Percentiles rank a stretch among this genome's conserved stretches.
Evolutionary conservation across 2,888 invertebrate genomes (phyloP).

Genomic region (Trilocha varians): DNA sequence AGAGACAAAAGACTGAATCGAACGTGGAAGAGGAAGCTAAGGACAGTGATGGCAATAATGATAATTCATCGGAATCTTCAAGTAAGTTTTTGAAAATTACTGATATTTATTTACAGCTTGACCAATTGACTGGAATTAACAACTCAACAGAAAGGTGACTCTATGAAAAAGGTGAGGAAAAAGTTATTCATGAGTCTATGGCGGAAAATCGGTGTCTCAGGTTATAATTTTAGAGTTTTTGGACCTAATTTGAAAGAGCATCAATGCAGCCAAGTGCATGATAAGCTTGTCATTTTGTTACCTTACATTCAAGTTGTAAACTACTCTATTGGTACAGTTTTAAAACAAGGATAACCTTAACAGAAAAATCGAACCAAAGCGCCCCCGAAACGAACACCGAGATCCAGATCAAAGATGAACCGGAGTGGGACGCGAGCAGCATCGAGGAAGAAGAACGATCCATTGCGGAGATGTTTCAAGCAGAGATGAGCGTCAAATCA

Average conservation of each 20-base stretch:
- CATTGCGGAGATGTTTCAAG: constrained; percentile 77
- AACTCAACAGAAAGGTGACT: too few species aligned
- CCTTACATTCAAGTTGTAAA: constrained; percentile 1
- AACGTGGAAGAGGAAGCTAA: constrained; percentile 38
- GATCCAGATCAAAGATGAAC: constrained; percentile 58
- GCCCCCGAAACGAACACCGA: constrained; percentile 31
- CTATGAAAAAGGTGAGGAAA: too few species aligned
- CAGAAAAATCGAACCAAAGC: constrained; percentile 42
- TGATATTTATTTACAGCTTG: too few species aligned
- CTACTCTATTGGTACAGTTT: too few species aligned
- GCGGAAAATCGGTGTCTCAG: too few species aligned
- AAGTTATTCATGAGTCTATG: too few species aligned
- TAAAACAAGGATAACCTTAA: constrained; percentile 2
- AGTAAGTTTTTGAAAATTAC: constrained; percentile 41
- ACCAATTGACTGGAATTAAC: too few species aligned
- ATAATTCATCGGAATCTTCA: constrained; percentile 32
- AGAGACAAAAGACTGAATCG: constrained; percentile 55
- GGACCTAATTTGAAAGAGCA: too few species aligned
- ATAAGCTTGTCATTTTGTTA: too few species aligned
- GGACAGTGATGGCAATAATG: constrained; percentile 28
- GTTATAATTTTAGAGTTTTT: too few species aligned
- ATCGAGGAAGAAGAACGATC: constrained; percentile 76
- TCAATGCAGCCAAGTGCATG: too few species aligned
- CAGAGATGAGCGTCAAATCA: constrained; percentile 80
- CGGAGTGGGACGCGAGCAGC: constrained; percentile 79